These are phyloP conservation scores for Microctonus hyperodae DNA, from an alignment of 2,888 invertebrate species.

Conservation along the genomic window DNA sequence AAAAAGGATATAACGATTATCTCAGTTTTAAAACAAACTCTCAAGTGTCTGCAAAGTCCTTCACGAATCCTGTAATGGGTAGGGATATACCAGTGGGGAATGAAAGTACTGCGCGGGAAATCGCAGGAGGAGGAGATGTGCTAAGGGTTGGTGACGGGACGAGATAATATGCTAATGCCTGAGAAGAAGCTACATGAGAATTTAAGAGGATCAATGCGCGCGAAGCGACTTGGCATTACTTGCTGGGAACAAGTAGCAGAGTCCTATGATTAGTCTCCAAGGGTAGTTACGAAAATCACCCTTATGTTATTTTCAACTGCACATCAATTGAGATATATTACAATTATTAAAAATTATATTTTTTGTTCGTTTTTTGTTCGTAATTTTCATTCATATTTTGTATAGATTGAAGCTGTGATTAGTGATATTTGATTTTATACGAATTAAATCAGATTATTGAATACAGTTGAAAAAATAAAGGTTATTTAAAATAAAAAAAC, in stretches of 20 bases:
- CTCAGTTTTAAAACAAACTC: constrained; percentile 62
- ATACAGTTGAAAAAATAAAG: too few species aligned
- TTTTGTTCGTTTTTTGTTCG: too few species aligned
- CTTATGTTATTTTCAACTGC: neutral
- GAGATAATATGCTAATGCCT: constrained; percentile 60
- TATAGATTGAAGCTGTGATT: too few species aligned
- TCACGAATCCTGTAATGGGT: constrained; percentile 47
- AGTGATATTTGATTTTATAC: too few species aligned
- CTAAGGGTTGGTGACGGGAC: constrained; percentile 37
- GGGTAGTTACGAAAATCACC: neutral
- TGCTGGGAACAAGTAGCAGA: constrained; percentile 8
- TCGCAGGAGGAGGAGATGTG: constrained; percentile 26
- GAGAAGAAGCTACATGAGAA: constrained; percentile 55
- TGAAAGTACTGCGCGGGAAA: constrained; percentile 32
- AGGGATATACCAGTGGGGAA: neutral
- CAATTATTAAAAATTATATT: neutral
- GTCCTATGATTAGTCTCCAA: neutral
- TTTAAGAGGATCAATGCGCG: constrained; percentile 59
- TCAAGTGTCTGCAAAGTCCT: constrained; percentile 62
- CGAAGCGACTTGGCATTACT: constrained; percentile 5
- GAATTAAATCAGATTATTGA: too few species aligned
- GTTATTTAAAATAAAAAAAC: too few species aligned
- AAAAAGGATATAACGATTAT: too few species aligned
- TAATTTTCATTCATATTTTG: too few species aligned
- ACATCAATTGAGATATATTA: neutral